phyloP scores from a whole-genome alignment of 2,797 vertebrate species.

The Trematomus bernacchii region DNA sequence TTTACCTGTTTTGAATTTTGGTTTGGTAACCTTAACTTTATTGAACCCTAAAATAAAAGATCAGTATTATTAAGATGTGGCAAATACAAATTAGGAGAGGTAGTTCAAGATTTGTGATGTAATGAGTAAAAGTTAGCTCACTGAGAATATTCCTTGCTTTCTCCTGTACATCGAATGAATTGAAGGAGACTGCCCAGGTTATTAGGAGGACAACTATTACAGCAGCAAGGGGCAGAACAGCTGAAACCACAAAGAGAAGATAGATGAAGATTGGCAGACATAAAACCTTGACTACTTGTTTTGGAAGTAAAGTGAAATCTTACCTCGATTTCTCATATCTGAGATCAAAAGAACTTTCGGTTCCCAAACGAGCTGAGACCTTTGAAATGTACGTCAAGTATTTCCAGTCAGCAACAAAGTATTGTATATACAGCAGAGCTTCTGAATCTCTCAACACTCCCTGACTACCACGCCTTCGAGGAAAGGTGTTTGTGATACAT shows the following conservation, averaged over 20 bases:
- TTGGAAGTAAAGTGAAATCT: constrained; percentile 47
- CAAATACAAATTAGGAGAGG: constrained; percentile 5
- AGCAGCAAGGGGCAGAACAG: constrained; percentile 8
- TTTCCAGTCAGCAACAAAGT: constrained; percentile 14
- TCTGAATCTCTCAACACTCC: constrained; percentile 21
- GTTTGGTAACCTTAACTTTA: background rate
- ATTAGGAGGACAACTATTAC: constrained; percentile 53
- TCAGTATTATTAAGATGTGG: background rate
- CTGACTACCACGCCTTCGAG: background rate
- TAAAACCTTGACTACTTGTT: background rate
- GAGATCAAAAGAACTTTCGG: constrained; percentile 12
- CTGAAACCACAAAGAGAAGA: constrained; percentile 59
- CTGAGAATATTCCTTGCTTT: constrained; percentile 30
- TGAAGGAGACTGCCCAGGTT: constrained; percentile 45
- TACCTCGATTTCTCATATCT: constrained; percentile 77
- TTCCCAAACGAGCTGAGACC: constrained; percentile 7
- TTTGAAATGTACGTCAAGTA: constrained; percentile 28
- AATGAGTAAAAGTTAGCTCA: constrained; percentile 45
- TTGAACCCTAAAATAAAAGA: constrained; percentile 34
- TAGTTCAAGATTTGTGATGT: background rate
- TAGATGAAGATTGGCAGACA: constrained; percentile 12
- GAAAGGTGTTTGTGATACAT: background rate
- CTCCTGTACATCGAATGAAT: constrained; percentile 19
- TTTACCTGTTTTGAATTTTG: constrained; percentile 8
- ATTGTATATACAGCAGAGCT: constrained; percentile 12